Evolutionary conservation across 2,797 vertebrate species (phyloP).

Genomic region (Strix occidentalis): DNA sequence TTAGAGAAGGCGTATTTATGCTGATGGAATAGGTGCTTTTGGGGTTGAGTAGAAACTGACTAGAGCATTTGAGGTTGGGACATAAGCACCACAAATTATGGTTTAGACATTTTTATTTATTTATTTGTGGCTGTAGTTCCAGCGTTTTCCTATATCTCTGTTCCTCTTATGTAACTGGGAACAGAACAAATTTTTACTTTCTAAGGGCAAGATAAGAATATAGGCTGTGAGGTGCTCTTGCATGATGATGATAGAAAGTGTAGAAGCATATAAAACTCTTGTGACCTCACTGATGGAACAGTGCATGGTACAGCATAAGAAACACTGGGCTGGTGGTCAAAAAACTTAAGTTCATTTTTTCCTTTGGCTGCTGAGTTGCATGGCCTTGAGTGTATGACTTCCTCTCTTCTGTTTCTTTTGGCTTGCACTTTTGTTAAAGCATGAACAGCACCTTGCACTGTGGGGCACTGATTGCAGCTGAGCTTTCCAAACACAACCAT

Average conservation of each 20-base stretch:
- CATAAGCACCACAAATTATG: background rate
- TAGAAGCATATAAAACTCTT: background rate
- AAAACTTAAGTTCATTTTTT: slow-evolving; percentile 1
- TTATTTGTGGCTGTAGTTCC: background rate
- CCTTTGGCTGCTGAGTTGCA: background rate
- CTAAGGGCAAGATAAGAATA: background rate
- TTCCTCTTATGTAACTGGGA: background rate
- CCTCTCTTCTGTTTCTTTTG: slow-evolving; percentile 6
- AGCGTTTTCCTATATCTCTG: background rate
- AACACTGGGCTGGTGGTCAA: background rate
- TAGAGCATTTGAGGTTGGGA: background rate
- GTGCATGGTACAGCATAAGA: background rate
- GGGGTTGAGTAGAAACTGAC: slow-evolving; percentile 3
- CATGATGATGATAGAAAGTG: background rate
- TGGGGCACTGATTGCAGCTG: slow-evolving; percentile 18
- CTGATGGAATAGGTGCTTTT: slow-evolving; percentile 23
- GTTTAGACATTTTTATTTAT: background rate
- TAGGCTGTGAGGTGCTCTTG: background rate
- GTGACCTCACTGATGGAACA: slow-evolving; percentile 2
- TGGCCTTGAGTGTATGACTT: background rate
- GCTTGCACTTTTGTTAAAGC: background rate
- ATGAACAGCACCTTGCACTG: slow-evolving; percentile 20
- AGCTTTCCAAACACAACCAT: slow-evolving; percentile 2
- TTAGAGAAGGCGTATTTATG: background rate
- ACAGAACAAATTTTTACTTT: background rate